A percentile compares a stretch with the other conserved stretches of the same genome.
Conservation (phyloP, 2,797 vertebrate species). For the Pangasius krempfi region DNA sequence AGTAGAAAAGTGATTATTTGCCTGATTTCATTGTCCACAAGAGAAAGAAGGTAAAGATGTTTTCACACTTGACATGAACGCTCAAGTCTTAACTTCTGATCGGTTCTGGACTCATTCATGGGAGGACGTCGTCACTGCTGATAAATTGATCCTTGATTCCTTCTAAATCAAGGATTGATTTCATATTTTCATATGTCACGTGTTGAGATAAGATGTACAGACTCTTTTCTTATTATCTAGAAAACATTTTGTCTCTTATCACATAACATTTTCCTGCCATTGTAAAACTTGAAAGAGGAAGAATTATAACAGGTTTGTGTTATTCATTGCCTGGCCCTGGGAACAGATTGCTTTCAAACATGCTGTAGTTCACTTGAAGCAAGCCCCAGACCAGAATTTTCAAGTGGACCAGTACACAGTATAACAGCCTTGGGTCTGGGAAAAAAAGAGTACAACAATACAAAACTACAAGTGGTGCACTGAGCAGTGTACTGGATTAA, state of each 20-base stretch:
- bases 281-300: conserved; percentile 11
- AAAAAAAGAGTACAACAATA: neutral
- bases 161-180: neutral
- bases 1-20: conserved; percentile 29
- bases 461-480: neutral
- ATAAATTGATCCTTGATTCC: neutral
- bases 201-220: neutral
- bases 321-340: neutral
- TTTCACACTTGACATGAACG: neutral
- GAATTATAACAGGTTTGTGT: conserved; percentile 9
- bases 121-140: neutral
- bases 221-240: neutral
- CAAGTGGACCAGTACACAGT: neutral
- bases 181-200: neutral
- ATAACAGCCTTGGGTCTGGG: neutral
- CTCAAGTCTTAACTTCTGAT: neutral
- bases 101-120: neutral
- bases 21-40: conserved; percentile 28
- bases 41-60: neutral
- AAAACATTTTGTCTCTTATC: neutral
- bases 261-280: neutral
- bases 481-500: neutral
- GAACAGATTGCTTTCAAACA: conserved; percentile 3
- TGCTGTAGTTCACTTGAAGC: neutral
- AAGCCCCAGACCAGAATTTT: neutral